These are phyloP conservation scores for Varecia variegata DNA, from an alignment of 2,797 vertebrate genomes.

Conservation along the genomic window DNA sequence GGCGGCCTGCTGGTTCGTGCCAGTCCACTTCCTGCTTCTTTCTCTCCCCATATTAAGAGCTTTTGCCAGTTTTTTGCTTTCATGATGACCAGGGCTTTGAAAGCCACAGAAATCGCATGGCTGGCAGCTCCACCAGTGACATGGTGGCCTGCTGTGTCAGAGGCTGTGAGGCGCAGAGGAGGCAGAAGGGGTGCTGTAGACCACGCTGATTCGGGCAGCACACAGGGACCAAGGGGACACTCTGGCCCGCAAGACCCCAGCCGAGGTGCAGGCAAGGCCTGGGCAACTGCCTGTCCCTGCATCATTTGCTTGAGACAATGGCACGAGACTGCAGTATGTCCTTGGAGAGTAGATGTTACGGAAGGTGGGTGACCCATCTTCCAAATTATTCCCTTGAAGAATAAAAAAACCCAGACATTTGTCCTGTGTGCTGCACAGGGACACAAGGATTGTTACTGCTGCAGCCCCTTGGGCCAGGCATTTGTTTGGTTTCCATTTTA, in stretches of 20 bases:
- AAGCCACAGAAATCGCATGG: not conserved
- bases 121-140: slow-evolving; percentile 5
- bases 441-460: not conserved
- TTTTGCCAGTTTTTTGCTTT: slow-evolving; percentile 42
- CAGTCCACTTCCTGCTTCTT: rapidly evolving
- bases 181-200: not conserved
- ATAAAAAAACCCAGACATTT: not conserved
- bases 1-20: not conserved
- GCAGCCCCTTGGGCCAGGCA: slow-evolving; percentile 51
- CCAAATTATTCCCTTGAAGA: slow-evolving; percentile 56
- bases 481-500: slow-evolving; percentile 71
- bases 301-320: not conserved
- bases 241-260: not conserved
- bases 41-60: not conserved
- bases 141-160: not conserved
- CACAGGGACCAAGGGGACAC: not conserved
- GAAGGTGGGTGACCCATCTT: slow-evolving; percentile 68
- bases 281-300: not conserved
- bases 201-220: not conserved
- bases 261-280: slow-evolving; percentile 17
- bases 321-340: not conserved
- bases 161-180: not conserved
- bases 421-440: slow-evolving; percentile 49
- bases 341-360: slow-evolving; percentile 30
- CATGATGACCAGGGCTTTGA: not conserved